Conservation (phyloP, 2,797 vertebrate species). For the Danionella dracula region DNA sequence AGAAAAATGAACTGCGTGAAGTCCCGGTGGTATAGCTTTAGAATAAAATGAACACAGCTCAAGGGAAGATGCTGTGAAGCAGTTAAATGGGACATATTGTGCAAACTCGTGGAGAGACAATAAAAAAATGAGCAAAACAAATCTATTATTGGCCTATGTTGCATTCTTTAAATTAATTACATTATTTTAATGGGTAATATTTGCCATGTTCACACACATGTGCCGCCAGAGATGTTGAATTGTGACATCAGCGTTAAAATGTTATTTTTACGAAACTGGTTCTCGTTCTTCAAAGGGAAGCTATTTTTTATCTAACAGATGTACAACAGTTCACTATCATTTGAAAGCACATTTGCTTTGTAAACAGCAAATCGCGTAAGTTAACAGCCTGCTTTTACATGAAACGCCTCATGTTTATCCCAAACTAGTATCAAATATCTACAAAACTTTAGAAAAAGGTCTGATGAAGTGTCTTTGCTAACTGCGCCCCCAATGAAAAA, state of each 20-base stretch:
- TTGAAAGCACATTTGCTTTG: constrained; percentile 28
- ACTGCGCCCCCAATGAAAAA: constrained; percentile 17
- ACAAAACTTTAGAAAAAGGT: background rate
- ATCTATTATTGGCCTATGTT: constrained; percentile 2
- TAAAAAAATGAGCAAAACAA: background rate
- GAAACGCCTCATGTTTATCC: constrained; percentile 26
- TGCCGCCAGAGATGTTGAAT: constrained; percentile 3
- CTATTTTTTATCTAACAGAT: constrained; percentile 13
- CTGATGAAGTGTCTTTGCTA: constrained; percentile 1
- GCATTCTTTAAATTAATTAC: constrained; percentile 37
- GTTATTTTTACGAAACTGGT: background rate
- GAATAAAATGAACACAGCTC: constrained; percentile 5
- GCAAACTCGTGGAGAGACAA: background rate
- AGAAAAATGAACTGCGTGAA: constrained; percentile 38
- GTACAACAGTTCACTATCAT: constrained; percentile 27
- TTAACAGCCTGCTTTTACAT: constrained; percentile 23
- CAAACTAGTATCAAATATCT: background rate
- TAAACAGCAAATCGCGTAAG: constrained; percentile 21
- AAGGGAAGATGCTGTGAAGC: background rate
- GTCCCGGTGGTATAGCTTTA: constrained; percentile 5
- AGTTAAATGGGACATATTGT: constrained; percentile 32
- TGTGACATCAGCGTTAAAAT: constrained; percentile 27
- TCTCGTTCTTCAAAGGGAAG: constrained; percentile 10
- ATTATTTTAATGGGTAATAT: background rate
- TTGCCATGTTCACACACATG: constrained; percentile 8